Base-by-base conservation (phyloP, 2,113 vertebrate species). In the Takifugu bimaculatus region DNA sequence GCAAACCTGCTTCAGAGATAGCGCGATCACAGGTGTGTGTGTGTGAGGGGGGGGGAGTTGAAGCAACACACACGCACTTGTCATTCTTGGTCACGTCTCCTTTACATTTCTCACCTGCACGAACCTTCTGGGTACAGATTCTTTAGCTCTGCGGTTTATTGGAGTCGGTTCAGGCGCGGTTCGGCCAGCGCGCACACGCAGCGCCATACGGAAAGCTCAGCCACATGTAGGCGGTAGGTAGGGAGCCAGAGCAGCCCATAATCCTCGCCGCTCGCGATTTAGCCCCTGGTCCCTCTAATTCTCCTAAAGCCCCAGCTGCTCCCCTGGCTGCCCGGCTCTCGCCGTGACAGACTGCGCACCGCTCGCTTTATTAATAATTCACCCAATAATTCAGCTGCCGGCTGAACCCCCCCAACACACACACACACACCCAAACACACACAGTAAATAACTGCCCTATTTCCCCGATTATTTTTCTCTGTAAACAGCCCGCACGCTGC, bases 351-450 rank as follows among this genome's bases (percentile, higher is more conserved):
- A 60, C 85, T 87, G 88, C 83, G 63, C 85, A 83, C 84, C 81
- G 84, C 77, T 77, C 74, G 70, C 80, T 28, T 83, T 88, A 88
- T 90, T 87, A 88, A 90, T 90, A 87, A 90, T 90, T 88, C 78
- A 90, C 82, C 80, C 65, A 74, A 81, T 77, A 82, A 84, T 78
- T 78, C 76, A 59, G 68, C 60, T 59, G 65, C 71, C 63, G 60
- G 43, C 59, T 60, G 62, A 68, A 74, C 54, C 74, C 58, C 42
- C 72, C 59, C 70, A 32, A 32, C 35, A 39, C 35, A 39, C 35
- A 39, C 35, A 39, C 35, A 39, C 35, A 10, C 35, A 39, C 29
- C n/a, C n/a, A n/a, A n/a, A 62, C 73, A 32, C 42, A 35, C 61
- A 73, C 61, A 50, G 75, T 62, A 65, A 81, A 84, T 70, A 81